These are phyloP conservation scores for Chrosomus eos DNA, from an alignment of 2,797 vertebrate genomes.

Conservation along the genomic window DNA sequence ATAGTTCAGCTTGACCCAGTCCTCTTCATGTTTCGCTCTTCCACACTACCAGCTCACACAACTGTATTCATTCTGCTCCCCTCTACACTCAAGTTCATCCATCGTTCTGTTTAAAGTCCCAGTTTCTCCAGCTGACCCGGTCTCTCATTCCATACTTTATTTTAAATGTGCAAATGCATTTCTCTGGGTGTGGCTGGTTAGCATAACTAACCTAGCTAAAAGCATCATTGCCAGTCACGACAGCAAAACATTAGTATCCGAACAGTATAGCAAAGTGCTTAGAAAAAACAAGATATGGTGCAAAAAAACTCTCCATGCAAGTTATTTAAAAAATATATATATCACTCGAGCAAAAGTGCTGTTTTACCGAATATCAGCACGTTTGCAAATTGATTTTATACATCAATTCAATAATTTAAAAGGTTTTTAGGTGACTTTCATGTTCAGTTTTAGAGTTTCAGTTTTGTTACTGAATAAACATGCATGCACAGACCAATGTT, in stretches of 20 bases:
- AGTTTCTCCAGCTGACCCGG: not conserved
- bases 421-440: not conserved
- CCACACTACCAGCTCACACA: not conserved
- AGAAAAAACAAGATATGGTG: too few species aligned
- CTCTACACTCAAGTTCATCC: not conserved
- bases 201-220: not conserved
- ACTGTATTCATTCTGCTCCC: not conserved
- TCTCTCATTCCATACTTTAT: not conserved
- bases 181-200: not conserved
- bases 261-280: not conserved
- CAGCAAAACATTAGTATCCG: not conserved
- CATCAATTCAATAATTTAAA: not conserved
- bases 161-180: not conserved
- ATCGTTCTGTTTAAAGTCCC: not conserved
- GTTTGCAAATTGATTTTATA: not conserved
- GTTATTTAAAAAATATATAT: too few species aligned
- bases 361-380: not conserved
- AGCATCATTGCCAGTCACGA: not conserved
- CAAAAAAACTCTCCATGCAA: too few species aligned
- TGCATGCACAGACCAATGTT: not conserved
- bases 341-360: not conserved
- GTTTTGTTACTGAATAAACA: not conserved
- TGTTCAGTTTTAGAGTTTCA: not conserved
- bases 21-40: not conserved
- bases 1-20: not conserved